Percentiles rank a stretch among this genome's conserved stretches.
Conservation (phyloP, 2,797 vertebrate species). For the Loris lydekkerianus region DNA sequence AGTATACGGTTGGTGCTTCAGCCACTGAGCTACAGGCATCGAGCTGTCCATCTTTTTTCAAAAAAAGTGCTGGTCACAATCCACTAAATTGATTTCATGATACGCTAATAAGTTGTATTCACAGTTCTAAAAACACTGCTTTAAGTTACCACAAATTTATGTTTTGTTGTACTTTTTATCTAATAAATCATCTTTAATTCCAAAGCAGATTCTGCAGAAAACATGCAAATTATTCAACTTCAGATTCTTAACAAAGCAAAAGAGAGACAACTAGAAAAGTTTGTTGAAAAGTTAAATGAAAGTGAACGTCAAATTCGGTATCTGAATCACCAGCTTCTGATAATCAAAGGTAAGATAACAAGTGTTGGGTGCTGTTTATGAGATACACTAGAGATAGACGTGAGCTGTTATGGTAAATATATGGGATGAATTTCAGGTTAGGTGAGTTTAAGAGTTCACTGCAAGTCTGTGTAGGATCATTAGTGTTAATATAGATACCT, state of each 20-base stretch:
- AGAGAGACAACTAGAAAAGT: conserved; percentile 94
- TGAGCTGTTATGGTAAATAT: conserved; percentile 3
- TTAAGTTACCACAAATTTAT: conserved; percentile 12
- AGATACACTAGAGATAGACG: not conserved
- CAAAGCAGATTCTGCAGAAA: conserved; percentile 91
- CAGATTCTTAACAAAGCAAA: conserved; percentile 96
- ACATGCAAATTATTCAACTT: conserved; percentile 94
- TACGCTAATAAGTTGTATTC: not conserved
- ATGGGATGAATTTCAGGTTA: conserved; percentile 20
- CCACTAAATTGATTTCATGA: conserved; percentile 1
- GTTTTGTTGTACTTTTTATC: conserved; percentile 61
- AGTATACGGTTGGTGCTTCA: too few species aligned
- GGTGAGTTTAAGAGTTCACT: conserved; percentile 25
- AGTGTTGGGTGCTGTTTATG: not conserved
- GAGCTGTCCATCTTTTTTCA: not conserved
- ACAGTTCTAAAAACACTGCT: conserved; percentile 31
- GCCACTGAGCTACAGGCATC: too few species aligned
- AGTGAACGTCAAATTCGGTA: conserved; percentile 94
- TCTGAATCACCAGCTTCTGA: conserved; percentile 95
- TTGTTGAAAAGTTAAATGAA: conserved; percentile 95
- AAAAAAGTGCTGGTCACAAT: not conserved
- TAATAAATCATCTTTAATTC: conserved; percentile 70
- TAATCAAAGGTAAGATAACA: conserved; percentile 92
- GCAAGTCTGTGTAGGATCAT: not conserved
- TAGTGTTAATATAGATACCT: not conserved